Base-by-base conservation (phyloP, 2,888 invertebrate species). In the Periphyllus acericola region DNA sequence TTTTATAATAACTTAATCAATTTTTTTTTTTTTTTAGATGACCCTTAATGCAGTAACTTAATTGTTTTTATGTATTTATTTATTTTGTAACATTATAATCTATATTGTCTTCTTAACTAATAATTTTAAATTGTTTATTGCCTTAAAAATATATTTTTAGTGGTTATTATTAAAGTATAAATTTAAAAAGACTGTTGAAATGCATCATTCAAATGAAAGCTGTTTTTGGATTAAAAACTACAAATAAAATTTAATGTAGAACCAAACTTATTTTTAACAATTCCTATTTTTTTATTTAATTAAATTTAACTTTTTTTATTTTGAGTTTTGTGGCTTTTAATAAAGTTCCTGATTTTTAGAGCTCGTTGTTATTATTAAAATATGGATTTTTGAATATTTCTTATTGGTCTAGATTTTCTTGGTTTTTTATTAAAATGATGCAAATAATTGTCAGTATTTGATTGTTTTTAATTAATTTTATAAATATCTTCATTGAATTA, bases 41-140 rank as follows among this genome's bases (percentile, higher is more conserved):
- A 86, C 55, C 86, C 86, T 86, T 86, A 72, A 86, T 80, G 79
- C 86, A 80, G 86, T 86, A 79, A 79, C 34, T 78, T 78, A 46
- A 71, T 85, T 85, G 36, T 72, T 85, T 68, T 84, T 86, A 46
- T 79, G 55, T 86, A 86, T 80, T 86, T 79, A 86, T 86, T 86
- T 86, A 80, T 86, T 86, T 80, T 86, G n/a, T 72, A 80, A 79
- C 71, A 79, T 85, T 71, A 85, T 79, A 86, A 79, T 84, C 17
- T 71, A 71, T 72, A 86, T 60, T 86, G 72, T 86, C 86, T 86
- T 86, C 86, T 86, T 85, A 78, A 85, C 84, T 85, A 68, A 86
- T 86, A 79, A 80, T 86, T 86, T 71, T 40, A 60, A 86, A 79
- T 80, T 86, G 79, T 86, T 86, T 86, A 80, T 80, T 79, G 29